Percentiles rank a stretch among this genome's conserved stretches.
phyloP scores from a whole-genome alignment of 2,888 invertebrate species.

The Encarsia formosa region DNA sequence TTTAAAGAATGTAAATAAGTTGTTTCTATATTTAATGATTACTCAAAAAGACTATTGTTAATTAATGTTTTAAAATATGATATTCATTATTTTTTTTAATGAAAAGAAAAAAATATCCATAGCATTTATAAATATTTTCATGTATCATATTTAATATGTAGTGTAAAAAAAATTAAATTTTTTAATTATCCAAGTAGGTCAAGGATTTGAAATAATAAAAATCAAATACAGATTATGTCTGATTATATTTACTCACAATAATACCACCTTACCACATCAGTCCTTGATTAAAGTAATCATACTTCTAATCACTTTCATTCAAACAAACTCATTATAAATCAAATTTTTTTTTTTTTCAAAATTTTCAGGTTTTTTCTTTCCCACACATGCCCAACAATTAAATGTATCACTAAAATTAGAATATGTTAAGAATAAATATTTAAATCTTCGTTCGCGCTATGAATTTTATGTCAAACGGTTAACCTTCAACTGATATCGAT shows the following conservation, averaged over 20 bases:
- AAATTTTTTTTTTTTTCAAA: conserved; percentile 14
- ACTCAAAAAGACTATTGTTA: background rate
- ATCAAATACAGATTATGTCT: conserved; percentile 19
- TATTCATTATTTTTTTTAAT: background rate
- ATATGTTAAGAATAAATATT: conserved; percentile 37
- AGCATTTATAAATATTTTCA: too few relatives aligned
- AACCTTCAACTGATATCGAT: conserved; percentile 35
- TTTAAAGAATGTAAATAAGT: background rate
- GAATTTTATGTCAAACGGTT: conserved; percentile 34
- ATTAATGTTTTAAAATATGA: too few relatives aligned
- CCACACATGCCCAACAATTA: conserved; percentile 25
- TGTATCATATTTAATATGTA: too few relatives aligned
- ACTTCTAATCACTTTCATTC: conserved; percentile 18
- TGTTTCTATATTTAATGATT: background rate
- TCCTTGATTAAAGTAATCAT: conserved; percentile 22
- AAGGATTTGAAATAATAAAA: conserved; percentile 4
- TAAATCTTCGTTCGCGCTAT: conserved; percentile 34
- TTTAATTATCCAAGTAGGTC: too few relatives aligned
- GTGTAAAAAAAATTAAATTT: too few relatives aligned
- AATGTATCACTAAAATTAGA: conserved; percentile 27
- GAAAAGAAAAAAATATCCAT: too few relatives aligned
- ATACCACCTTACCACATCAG: conserved; percentile 20
- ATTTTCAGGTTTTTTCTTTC: conserved; percentile 14
- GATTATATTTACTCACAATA: conserved; percentile 28
- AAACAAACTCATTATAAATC: conserved; percentile 13